A percentile compares a stretch with the other conserved stretches of the same genome.
These are phyloP conservation scores for Pelodiscus sinensis DNA, from an alignment of 2,113 vertebrate species.

Conservation along the genomic window DNA sequence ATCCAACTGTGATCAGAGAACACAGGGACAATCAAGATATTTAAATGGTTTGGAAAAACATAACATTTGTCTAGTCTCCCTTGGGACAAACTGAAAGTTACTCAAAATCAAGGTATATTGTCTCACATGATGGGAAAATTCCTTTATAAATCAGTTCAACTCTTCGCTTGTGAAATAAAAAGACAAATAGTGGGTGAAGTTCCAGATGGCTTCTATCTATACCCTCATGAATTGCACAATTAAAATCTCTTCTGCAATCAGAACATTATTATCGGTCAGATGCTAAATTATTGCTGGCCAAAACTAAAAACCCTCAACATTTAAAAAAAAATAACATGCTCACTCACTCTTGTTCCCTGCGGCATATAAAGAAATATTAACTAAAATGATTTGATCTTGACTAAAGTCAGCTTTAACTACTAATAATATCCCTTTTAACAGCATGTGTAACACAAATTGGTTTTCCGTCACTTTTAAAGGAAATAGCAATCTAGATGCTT, in stretches of 20 bases:
- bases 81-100: neutral
- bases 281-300: neutral
- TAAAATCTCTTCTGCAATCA: neutral
- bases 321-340: neutral
- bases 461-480: neutral
- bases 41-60: neutral
- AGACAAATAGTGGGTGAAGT: neutral
- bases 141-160: neutral
- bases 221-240: neutral
- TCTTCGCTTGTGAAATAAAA: neutral
- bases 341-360: neutral
- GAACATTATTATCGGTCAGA: neutral
- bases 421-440: neutral
- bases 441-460: neutral
- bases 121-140: neutral
- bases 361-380: neutral
- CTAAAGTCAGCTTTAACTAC: neutral
- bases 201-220: neutral
- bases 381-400: accelerated
- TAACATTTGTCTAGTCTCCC: neutral
- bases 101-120: neutral
- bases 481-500: neutral
- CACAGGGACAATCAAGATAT: neutral
- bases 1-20: neutral
- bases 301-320: neutral